Conservation (phyloP, 2,113 vertebrate genomes). For the Epinephelus moara region DNA sequence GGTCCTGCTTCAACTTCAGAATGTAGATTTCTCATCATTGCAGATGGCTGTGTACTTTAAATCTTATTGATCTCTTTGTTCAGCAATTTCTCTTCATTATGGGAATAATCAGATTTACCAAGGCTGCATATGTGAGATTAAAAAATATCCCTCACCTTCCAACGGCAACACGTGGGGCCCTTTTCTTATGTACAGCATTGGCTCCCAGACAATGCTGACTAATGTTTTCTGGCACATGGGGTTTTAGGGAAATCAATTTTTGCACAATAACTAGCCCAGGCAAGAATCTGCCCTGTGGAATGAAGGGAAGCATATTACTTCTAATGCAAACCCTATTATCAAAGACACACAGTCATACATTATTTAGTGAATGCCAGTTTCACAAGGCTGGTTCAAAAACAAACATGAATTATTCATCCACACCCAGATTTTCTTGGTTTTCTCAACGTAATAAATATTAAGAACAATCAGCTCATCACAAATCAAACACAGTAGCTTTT, state of each 20-base stretch:
- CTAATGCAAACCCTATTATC: conserved; percentile 86
- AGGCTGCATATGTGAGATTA: conserved; percentile 76
- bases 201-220: conserved; percentile 77
- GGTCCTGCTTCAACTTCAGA: conserved; percentile 64
- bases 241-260: conserved; percentile 82
- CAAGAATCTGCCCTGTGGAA: conserved; percentile 75
- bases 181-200: conserved; percentile 67
- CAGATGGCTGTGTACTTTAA: conserved; percentile 69
- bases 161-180: conserved; percentile 55
- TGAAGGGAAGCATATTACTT: conserved; percentile 77
- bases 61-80: conserved; percentile 77
- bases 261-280: conserved; percentile 78
- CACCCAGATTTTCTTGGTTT: conserved; percentile 64
- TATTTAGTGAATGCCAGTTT: conserved; percentile 82
- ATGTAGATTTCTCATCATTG: conserved; percentile 73
- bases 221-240: conserved; percentile 79
- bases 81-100: conserved; percentile 82
- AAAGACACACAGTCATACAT: conserved; percentile 84
- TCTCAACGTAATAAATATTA: conserved; percentile 68
- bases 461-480: conserved; percentile 74
- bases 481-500: conserved; percentile 59
- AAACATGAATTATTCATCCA: conserved; percentile 83
- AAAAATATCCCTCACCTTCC: conserved; percentile 75
- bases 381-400: conserved; percentile 79
- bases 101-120: conserved; percentile 78